Evolutionary conservation across 2,797 vertebrate species (phyloP).

Genomic region (Eulemur albifrons): DNA sequence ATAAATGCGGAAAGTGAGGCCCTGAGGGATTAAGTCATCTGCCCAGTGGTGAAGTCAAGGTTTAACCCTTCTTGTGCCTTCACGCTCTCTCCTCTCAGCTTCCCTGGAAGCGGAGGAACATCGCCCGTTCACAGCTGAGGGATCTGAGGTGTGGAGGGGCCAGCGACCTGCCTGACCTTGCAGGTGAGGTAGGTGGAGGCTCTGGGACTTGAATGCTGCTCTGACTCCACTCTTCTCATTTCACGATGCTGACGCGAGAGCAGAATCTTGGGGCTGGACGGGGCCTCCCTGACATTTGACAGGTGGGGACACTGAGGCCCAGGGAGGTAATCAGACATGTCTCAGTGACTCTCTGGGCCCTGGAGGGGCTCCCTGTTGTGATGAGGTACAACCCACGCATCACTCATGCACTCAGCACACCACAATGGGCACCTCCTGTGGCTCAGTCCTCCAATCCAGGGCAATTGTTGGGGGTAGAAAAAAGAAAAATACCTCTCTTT

Average conservation of each 20-base stretch:
- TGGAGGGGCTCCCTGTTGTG: neutral
- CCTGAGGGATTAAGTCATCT: neutral
- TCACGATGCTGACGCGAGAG: neutral
- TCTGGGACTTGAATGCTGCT: neutral
- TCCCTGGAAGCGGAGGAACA: neutral
- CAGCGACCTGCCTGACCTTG: neutral
- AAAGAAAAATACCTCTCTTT: neutral
- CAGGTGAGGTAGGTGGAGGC: too few relatives aligned
- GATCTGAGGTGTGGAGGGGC: neutral
- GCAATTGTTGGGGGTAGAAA: neutral
- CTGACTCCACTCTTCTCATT: neutral
- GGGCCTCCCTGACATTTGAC: neutral
- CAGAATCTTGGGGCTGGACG: neutral
- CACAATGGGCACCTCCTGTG: neutral
- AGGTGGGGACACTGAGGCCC: neutral
- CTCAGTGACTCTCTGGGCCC: neutral
- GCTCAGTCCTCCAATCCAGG: neutral
- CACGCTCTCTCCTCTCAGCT: neutral
- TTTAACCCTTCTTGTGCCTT: neutral
- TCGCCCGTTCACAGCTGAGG: neutral
- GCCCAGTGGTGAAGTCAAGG: neutral
- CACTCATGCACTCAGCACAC: neutral
- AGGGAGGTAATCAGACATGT: neutral
- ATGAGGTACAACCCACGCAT: neutral
- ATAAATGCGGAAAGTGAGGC: neutral